Base-by-base conservation (phyloP, 2,113 vertebrate species). In the Ibidorhyncha struthersii region DNA sequence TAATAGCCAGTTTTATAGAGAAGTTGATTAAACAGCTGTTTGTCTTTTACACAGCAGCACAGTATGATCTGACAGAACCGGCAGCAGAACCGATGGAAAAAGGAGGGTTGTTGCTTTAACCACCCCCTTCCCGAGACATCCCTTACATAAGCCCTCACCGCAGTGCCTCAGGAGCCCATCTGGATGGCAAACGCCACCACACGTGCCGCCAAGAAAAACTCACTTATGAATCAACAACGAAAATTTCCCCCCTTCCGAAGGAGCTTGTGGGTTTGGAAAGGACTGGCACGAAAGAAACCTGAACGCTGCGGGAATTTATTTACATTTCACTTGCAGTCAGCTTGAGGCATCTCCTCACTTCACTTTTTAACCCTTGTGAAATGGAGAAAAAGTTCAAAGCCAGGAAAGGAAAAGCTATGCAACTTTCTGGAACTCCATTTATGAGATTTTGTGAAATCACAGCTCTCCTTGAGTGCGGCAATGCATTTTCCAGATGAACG, bases 171-270 rank as follows among this genome's bases (percentile, higher is more conserved):
- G 65, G 93, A 95, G 82, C 96, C 97, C 95, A 89, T 94, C 96
- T 92, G 88, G 82, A 96, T 93, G 95, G 96, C 97, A 91, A 95
- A 93, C 71, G 20, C 93, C 82, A 17, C 49, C 79, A 38, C 47
- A 43, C 62, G 14, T 59, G 43, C 93, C 27, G 93, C 98, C 97
- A 97, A 97, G 96, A 95, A 94, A 97, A 98, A 96, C 96, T 97
- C 89, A 32, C 90, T 90, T n/a, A 47, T 62, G 96, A 95, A 95
- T 94, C 96, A 86, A 96, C 96, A 96, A 69, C 23, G 34, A 86
- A 72, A 86, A 72, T 72, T 69, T 91, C 84, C 86, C 84, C 91
- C 95, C 92, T 96, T 91, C 89, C 69, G 49, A 92, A 86, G 88
- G 89, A 95, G 81, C 86, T 94, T 85, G 91, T 65, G 94, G 89